Evolutionary conservation across 2,888 invertebrate species (phyloP), one percentile per base, ranked within the genome.

Genomic region (Apamea sordens): DNA sequence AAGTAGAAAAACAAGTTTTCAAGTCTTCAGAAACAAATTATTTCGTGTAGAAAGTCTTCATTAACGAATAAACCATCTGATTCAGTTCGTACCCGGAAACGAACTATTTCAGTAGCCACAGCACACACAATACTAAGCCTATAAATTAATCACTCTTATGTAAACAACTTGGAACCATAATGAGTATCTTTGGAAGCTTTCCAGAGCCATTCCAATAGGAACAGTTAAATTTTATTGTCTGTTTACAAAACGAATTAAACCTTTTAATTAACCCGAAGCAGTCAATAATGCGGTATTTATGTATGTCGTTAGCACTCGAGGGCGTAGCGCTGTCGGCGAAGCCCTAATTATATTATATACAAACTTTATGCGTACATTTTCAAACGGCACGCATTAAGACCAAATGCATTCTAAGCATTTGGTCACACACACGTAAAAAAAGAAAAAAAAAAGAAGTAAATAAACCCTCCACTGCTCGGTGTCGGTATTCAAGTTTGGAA

Each of bases 211-310:
- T 85, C 85, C 76, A 86, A 86, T 88, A 59, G 83, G 79, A 84
- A 79, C 61, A 69, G 68, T 88, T 59, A 86, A 81, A 74, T 71
- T 89, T 88, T 88, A 89, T 68, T 61, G 77, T 80, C 75, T 88
- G 83, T 89, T 88, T 89, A 88, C 80, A 79, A 88, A 86, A 73
- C 72, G 72, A 82, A 82, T 85, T 82, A 87, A 83, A 78, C 36
- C 73, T 53, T 68, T 69, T 86, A 88, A 89, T 89, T 88, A 84
- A 83, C 77, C 72, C 71, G 53, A 70, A 50, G 76, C 68, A 80
- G 81, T 86, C 72, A 86, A 81, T 86, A 84, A 79, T 50, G 63
- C 24, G 24, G 21, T 73, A 77, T 88, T 86, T 80, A 88, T 79
- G 77, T 70, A 69, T 36, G 64, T 78, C 80, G 76, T 84, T 82